Evolutionary conservation across 2,888 invertebrate genomes (phyloP).

Genomic region (Lithophane semibrunnea): DNA sequence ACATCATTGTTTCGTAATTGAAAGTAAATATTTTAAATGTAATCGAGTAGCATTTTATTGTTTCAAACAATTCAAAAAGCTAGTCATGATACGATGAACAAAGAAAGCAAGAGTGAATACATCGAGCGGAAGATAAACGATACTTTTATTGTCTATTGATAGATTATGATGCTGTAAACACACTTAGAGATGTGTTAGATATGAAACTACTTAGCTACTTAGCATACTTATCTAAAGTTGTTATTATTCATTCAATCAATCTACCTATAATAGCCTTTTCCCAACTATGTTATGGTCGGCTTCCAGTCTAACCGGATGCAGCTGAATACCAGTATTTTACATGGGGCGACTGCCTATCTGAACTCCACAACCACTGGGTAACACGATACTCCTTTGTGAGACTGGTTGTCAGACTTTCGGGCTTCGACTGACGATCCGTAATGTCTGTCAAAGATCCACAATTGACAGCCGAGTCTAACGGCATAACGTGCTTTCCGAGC

Average conservation of each 20-base stretch:
- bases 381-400: too few species aligned
- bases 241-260: slow-evolving; percentile 12
- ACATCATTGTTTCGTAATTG: slow-evolving; percentile 73
- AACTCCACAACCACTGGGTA: too few species aligned
- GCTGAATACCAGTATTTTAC: too few species aligned
- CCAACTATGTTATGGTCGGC: too few species aligned
- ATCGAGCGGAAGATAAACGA: slow-evolving; percentile 60
- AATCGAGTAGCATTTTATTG: slow-evolving; percentile 70
- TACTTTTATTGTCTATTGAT: slow-evolving; percentile 58
- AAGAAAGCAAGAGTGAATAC: slow-evolving; percentile 70
- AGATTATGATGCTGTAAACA: slow-evolving; percentile 61
- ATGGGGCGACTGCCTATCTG: too few species aligned
- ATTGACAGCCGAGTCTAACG: too few species aligned
- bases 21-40: slow-evolving; percentile 73
- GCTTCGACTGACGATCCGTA: too few species aligned
- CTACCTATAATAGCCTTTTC: too few species aligned
- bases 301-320: too few species aligned
- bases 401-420: too few species aligned
- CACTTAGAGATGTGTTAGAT: slow-evolving; percentile 59
- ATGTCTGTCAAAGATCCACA: too few species aligned
- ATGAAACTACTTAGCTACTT: slow-evolving; percentile 60
- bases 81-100: slow-evolving; percentile 73
- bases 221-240: slow-evolving; percentile 51
- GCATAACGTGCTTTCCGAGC: too few species aligned
- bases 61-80: slow-evolving; percentile 72